phyloP scores from a whole-genome alignment of 2,113 vertebrate genomes.

The Cebus imitator region DNA sequence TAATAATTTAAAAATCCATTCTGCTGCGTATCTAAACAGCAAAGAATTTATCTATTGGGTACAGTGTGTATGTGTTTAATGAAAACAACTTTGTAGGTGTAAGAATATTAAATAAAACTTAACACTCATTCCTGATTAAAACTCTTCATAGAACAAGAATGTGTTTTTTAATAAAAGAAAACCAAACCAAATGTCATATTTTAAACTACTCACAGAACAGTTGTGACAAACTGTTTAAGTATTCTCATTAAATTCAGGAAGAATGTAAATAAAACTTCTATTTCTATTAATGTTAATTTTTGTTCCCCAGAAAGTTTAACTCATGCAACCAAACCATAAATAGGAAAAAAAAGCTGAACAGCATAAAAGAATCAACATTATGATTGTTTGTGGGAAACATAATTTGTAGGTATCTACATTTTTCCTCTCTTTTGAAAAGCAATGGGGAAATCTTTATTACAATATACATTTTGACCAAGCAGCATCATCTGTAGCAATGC shows the following conservation, averaged over 20 bases:
- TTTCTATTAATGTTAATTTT: not conserved
- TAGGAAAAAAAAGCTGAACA: not conserved
- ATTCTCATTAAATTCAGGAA: constrained; percentile 16
- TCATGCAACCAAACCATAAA: not conserved
- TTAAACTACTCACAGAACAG: not conserved
- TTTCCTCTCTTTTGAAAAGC: not conserved
- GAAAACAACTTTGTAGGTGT: not conserved
- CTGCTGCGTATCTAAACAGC: not conserved
- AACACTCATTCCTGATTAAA: constrained; percentile 15
- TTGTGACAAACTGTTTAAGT: not conserved
- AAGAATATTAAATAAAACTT: constrained; percentile 20
- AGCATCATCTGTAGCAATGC: not conserved
- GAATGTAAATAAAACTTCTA: not conserved
- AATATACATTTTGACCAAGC: not conserved
- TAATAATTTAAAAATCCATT: not conserved
- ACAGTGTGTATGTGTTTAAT: not conserved
- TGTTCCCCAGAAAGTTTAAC: not conserved
- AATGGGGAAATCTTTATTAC: not conserved
- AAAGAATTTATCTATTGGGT: not conserved
- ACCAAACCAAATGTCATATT: not conserved
- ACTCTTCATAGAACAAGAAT: not conserved
- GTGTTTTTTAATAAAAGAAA: not conserved
- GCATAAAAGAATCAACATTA: not conserved
- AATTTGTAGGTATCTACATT: not conserved
- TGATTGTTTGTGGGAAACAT: not conserved